phyloP scores from a whole-genome alignment of 2,113 vertebrate species.

The Hippocampus barbouri region DNA sequence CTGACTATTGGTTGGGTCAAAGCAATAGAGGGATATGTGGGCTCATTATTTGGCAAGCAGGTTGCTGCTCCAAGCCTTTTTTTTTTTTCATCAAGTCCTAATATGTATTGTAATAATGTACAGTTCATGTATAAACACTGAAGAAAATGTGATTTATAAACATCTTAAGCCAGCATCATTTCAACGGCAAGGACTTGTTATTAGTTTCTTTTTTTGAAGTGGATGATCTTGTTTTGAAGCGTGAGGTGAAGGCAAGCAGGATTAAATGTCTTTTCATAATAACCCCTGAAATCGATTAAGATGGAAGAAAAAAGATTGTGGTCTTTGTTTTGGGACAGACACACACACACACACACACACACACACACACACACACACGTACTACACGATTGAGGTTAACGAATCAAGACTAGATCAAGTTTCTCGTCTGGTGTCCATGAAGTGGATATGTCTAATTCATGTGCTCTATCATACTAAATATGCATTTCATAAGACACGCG shows the following conservation, averaged over 20 bases:
- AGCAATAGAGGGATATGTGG: neutral
- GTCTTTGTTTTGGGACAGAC: slow-evolving; percentile 26
- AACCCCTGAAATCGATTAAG: neutral
- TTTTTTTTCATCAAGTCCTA: neutral
- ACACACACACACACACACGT: slow-evolving; percentile 27
- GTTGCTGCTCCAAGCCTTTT: neutral
- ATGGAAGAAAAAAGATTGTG: slow-evolving; percentile 1
- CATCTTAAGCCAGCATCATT: neutral
- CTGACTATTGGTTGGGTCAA: no score
- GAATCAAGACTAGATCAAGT: slow-evolving; percentile 71
- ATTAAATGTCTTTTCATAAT: slow-evolving; percentile 1
- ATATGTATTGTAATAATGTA: neutral
- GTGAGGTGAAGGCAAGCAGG: no score
- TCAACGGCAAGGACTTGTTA: neutral
- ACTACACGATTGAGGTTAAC: slow-evolving; percentile 43
- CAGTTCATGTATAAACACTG: no score
- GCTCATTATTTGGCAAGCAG: neutral
- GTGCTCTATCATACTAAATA: slow-evolving; percentile 4
- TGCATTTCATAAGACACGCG: neutral
- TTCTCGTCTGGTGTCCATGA: slow-evolving; percentile 66
- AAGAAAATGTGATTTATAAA: neutral
- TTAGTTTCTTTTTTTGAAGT: neutral
- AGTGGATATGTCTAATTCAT: slow-evolving; percentile 49
- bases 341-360: slow-evolving; percentile 27
- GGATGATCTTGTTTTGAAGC: neutral